Evolutionary conservation across 2,113 vertebrate genomes (phyloP).

Genomic region (Chamaea fasciata): DNA sequence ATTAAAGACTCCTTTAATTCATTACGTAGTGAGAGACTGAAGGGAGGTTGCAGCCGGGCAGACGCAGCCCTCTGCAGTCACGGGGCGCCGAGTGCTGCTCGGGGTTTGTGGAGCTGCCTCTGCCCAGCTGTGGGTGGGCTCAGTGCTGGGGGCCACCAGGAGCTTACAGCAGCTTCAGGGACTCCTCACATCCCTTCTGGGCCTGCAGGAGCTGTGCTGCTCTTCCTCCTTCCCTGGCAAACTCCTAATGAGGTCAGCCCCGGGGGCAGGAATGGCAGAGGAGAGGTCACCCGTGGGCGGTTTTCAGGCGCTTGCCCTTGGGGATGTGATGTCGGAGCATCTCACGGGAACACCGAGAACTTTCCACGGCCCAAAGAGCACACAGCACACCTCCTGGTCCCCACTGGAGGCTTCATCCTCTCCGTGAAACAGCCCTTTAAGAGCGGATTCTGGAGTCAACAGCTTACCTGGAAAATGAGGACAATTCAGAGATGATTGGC

Average conservation of each 20-base stretch:
- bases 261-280: background rate
- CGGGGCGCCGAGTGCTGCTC: background rate
- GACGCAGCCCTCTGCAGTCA: background rate
- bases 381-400: accelerated
- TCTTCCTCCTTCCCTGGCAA: background rate
- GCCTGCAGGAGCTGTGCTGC: background rate
- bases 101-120: background rate
- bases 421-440: background rate
- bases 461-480: background rate
- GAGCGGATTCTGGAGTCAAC: background rate
- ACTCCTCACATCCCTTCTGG: background rate
- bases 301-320: background rate
- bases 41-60: conserved; percentile 19
- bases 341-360: background rate
- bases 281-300: background rate
- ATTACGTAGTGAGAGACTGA: background rate
- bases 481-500: background rate
- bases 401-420: background rate
- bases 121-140: background rate
- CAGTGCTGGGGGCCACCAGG: background rate
- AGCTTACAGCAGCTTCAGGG: background rate
- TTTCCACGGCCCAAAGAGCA: background rate
- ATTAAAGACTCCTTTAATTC: conserved; percentile 53
- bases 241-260: background rate
- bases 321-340: background rate